A percentile compares a stretch with the other conserved stretches of the same genome.
phyloP scores from a whole-genome alignment of 2,113 vertebrate genomes.

The Hyperopisus bebe region DNA sequence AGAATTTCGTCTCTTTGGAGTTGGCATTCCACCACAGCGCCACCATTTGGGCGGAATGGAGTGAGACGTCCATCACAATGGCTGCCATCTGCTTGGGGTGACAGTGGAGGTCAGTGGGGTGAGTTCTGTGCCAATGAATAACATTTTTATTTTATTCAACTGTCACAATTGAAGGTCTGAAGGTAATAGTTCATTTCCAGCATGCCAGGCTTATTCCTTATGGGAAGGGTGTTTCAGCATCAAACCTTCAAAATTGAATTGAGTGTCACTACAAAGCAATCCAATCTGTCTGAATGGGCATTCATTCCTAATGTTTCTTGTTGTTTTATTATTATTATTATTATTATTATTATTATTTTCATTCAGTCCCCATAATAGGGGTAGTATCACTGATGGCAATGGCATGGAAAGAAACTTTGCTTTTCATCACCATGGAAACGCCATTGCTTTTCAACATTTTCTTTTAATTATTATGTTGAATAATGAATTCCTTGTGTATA shows the following conservation, averaged over 20 bases:
- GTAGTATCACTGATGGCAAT: background rate
- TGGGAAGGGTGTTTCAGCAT: background rate
- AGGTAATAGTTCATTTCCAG: background rate
- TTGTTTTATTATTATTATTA: background rate
- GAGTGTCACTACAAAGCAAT: background rate
- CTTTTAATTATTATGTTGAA: constrained; percentile 4
- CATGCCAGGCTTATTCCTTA: background rate
- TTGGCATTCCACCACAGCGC: constrained; percentile 32
- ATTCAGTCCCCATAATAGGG: background rate
- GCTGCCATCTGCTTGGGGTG: constrained; percentile 25
- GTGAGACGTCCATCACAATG: constrained; percentile 40
- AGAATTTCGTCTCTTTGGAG: constrained; percentile 20
- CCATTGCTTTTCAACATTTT: background rate
- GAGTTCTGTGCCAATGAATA: background rate
- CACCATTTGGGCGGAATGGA: constrained; percentile 41
- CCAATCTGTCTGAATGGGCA: background rate
- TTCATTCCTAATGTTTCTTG: background rate
- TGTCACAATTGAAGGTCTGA: background rate
- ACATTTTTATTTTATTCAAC: background rate
- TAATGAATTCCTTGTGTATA: constrained; percentile 15
- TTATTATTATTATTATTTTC: background rate
- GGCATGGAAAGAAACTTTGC: background rate
- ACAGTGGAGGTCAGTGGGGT: background rate
- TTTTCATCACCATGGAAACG: background rate
- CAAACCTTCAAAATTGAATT: background rate